Evolutionary conservation across 2,113 vertebrate species (phyloP).

Genomic region (Melanocharis versteri): DNA sequence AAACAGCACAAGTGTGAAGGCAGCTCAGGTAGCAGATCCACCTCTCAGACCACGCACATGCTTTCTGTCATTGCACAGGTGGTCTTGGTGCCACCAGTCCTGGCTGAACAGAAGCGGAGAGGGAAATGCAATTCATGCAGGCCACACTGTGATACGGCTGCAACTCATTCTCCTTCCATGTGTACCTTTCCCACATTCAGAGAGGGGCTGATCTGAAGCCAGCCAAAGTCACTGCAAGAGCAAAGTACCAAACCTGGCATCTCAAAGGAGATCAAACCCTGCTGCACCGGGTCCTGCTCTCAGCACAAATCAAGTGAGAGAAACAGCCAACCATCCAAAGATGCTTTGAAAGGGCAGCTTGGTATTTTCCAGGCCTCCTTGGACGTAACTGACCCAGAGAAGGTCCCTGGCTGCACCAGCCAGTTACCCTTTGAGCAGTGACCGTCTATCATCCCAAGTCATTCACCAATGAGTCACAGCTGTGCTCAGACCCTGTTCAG

Average conservation of each 20-base stretch:
- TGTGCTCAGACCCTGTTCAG: background rate
- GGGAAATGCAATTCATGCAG: background rate
- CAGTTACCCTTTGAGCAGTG: background rate
- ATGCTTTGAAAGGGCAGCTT: conserved; percentile 16
- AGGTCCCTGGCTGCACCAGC: background rate
- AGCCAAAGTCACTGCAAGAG: background rate
- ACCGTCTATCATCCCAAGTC: background rate
- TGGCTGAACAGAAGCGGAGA: conserved; percentile 31
- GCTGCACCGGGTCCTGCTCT: background rate
- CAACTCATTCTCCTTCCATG: background rate
- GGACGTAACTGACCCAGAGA: background rate
- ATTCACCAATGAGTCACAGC: background rate
- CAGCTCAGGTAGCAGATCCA: conserved; percentile 19
- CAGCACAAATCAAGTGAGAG: background rate
- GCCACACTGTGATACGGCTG: background rate
- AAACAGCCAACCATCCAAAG: background rate
- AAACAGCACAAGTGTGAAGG: conserved; percentile 21
- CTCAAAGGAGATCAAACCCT: background rate
- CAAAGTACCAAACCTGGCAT: background rate
- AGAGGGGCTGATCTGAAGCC: conserved; percentile 13
- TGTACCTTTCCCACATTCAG: background rate
- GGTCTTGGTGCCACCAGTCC: conserved; percentile 19
- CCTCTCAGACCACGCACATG: background rate
- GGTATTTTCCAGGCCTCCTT: background rate
- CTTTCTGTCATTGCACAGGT: background rate